Evolutionary conservation across 2,888 invertebrate genomes (phyloP).

Genomic region (Drosophila mimetica): DNA sequence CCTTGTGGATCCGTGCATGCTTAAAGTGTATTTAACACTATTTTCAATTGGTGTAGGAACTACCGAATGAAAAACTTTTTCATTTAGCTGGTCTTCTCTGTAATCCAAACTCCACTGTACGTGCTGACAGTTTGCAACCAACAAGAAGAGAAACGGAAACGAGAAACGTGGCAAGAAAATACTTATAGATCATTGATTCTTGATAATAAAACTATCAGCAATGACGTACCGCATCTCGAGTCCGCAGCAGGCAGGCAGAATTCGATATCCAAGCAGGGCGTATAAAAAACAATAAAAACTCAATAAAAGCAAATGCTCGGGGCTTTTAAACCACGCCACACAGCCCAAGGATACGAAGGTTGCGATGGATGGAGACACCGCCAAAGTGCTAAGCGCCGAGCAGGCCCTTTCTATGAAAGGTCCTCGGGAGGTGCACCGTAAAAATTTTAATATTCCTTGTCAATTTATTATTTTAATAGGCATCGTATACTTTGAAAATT

Average conservation of each 20-base stretch:
- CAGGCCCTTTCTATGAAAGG: conserved; percentile 19
- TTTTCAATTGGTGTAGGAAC: too few species aligned
- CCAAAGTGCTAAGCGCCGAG: conserved; percentile 61
- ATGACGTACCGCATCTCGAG: conserved; percentile 42
- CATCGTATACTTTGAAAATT: too few species aligned
- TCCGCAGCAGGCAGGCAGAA: conserved; percentile 19
- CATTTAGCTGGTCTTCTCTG: conserved; percentile 12
- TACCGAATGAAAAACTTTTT: neutral
- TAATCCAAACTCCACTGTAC: conserved; percentile 14
- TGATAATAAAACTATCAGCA: conserved; percentile 75
- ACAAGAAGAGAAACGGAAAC: conserved; percentile 46
- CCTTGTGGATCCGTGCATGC: too few species aligned
- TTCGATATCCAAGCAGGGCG: conserved; percentile 28
- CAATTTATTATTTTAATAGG: neutral
- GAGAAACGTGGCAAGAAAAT: conserved; percentile 54
- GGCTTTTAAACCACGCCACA: conserved; percentile 70
- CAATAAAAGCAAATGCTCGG: conserved; percentile 76
- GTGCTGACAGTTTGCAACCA: conserved; percentile 42
- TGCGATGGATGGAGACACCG: conserved; percentile 48
- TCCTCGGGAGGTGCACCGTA: neutral
- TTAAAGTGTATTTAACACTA: too few species aligned
- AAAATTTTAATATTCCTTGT: neutral
- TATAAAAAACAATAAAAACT: conserved; percentile 78
- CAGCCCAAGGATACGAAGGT: conserved; percentile 44
- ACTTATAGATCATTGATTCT: conserved; percentile 74